Evolutionary conservation across 2,797 vertebrate species (phyloP), one percentile per base, ranked within the genome.

Genomic region (Coccyzus lansbergi): DNA sequence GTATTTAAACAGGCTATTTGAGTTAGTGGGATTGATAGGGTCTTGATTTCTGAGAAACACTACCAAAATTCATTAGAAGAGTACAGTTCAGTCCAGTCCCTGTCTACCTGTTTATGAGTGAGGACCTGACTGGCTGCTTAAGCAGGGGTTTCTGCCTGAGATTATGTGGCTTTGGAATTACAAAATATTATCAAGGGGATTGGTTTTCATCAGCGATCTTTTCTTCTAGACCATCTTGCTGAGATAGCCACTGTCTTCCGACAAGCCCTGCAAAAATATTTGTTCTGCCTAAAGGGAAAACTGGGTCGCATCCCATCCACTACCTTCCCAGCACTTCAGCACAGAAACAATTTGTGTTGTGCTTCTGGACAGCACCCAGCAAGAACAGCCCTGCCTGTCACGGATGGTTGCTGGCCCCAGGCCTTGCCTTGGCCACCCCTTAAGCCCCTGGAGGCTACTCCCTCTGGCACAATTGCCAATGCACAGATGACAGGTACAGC

Each of bases 21-120:
- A 16, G 19, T 62, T 51, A 64, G 58, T 44, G 31, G 4, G 9
- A 72, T 83, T 86, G 58, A 12, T 12, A 38, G 46, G 22, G 62
- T 34, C 78, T 85, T 83, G 74, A 67, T 82, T 92, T 75, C 67
- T 28, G 52, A 81, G 80, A 90, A 95, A 82, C 8, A 17, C 8
- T 1, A 4, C 8, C n/a, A 70, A 91, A 90, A 34, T 59, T 76
- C 55, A 33, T 0, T 6, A 4, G 25, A 81, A 78, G 24, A 53
- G 38, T 70, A 88, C 26, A 52, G 48, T 67, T 92, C 28, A 79
- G 12, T 60, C 10, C 31, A 29, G 5, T 44, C 4, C 11, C 2
- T 10, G 42, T 70, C 14, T 15, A 28, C 48, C 15, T 13, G 2
- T 53, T 77, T 68, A 15, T 19, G 59, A 25, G 19, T 1, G 3